Evolutionary conservation across 2,113 vertebrate genomes (phyloP), one percentile per base, ranked within the genome.

Genomic region (Himantopus leucocephalus): DNA sequence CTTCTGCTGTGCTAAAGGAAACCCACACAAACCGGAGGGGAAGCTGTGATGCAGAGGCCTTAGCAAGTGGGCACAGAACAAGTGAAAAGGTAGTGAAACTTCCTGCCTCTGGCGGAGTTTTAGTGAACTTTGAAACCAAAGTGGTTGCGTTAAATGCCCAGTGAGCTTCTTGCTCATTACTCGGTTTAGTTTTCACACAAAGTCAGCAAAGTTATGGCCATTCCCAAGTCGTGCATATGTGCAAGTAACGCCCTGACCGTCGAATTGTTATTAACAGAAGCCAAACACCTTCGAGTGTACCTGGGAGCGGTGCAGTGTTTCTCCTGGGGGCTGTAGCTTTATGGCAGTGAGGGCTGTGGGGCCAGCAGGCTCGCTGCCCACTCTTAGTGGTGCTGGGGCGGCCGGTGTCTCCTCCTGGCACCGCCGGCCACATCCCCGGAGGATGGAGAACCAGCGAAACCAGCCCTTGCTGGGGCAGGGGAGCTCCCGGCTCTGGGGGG

Each of bases 121-220:
- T 12, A 3, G 30, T 68, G 83, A 90, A 43, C 70, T 90, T 45
- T 73, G 53, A 79, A 72, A 87, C 64, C 30, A 5, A 9, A 43
- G n/a, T 2, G 1, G 27, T 64, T 74, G 70, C 0, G 0, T 14
- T 73, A 6, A 9, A 2, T 32, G 3, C n/a, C 41, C 10, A 0
- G 23, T 2, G 5, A 93, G 63, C 75, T 39, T 18, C 62, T 73
- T 0, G 2, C 66, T 73, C 5, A 1, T 60, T 2, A 0, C 19
- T 43, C 6, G 12, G 19, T 45, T 77, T 58, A 19, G 4, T 70
- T 47, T 60, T 41, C 71, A 8, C 23, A 1, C 4, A 1, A 59
- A 17, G 48, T 52, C 8, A 0, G 14, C 47, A 21, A 1, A 32
- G 39, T 39, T 79, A 6, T 12, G 50, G 30, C 12, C 4, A 0